These are phyloP conservation scores for Dromius quadrimaculatus DNA, from an alignment of 2,888 invertebrate species.

Conservation along the genomic window DNA sequence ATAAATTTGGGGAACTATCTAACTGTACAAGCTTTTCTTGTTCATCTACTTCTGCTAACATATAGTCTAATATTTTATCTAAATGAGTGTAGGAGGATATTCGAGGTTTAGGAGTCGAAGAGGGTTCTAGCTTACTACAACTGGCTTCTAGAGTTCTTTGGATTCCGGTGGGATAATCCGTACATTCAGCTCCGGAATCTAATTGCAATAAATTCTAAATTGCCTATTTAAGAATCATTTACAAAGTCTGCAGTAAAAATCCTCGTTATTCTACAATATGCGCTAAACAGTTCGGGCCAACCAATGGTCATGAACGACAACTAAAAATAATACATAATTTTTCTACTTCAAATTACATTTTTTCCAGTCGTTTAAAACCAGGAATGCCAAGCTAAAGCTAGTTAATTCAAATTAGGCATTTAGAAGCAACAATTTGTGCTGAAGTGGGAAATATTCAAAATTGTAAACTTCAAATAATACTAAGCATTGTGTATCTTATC, in stretches of 20 bases:
- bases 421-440: conserved; percentile 34
- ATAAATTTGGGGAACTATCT: conserved; percentile 56
- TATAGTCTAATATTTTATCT: conserved; percentile 65
- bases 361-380: conserved; percentile 52
- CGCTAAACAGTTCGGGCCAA: conserved; percentile 48
- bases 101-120: conserved; percentile 3
- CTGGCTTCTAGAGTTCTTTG: conserved; percentile 43
- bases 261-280: conserved; percentile 48
- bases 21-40: conserved; percentile 63
- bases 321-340: conserved; percentile 52
- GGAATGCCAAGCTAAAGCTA: conserved; percentile 52
- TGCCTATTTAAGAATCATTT: conserved; percentile 19
- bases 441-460: conserved; percentile 16
- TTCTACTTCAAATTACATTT: conserved; percentile 46
- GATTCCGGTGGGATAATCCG: conserved; percentile 34
- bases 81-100: conserved; percentile 64
- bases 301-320: conserved; percentile 53
- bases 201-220: conserved; percentile 35
- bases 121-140: conserved; percentile 39
- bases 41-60: conserved; percentile 65
- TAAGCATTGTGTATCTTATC: conserved; percentile 18
- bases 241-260: conserved; percentile 51
- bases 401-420: conserved; percentile 33
- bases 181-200: conserved; percentile 44
- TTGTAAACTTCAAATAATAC: conserved; percentile 10